Conservation (phyloP, 2,113 vertebrate genomes). For the Percina caprodes region DNA sequence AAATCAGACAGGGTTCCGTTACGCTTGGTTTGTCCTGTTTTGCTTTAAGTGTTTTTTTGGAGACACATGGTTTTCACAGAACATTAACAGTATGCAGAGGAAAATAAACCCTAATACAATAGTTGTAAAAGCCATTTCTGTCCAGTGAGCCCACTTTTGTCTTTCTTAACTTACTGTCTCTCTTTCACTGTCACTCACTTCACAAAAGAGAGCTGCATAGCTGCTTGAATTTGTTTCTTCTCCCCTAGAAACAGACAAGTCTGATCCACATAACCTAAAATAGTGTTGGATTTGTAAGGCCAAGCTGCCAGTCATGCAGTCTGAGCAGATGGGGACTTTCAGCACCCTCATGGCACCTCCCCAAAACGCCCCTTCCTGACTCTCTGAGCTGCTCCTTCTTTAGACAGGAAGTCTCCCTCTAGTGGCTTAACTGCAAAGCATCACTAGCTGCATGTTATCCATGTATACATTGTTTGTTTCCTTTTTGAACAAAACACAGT, state of each 20-base stretch:
- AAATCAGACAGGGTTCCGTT: not conserved
- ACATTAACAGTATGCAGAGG: slow-evolving; percentile 4
- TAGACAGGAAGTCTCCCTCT: slow-evolving; percentile 35
- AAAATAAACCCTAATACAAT: not conserved
- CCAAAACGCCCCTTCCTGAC: not conserved
- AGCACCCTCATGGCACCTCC: slow-evolving; percentile 16
- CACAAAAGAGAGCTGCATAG: slow-evolving; percentile 39
- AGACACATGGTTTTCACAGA: not conserved
- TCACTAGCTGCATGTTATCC: slow-evolving; percentile 4
- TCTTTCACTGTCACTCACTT: not conserved
- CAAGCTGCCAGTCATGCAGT: slow-evolving; percentile 48
- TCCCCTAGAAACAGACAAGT: slow-evolving; percentile 20
- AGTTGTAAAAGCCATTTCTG: slow-evolving; percentile 6
- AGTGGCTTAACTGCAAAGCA: slow-evolving; percentile 17
- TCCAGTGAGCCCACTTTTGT: not conserved
- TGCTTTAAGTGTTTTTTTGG: not conserved
- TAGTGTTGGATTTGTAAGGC: slow-evolving; percentile 28
- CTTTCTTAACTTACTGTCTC: not conserved
- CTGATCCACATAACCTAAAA: slow-evolving; percentile 24
- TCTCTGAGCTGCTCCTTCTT: not conserved
- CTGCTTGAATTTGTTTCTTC: slow-evolving; percentile 27
- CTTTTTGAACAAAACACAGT: not conserved
- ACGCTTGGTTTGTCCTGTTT: not conserved
- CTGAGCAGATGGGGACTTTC: slow-evolving; percentile 55
- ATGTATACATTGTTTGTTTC: not conserved